phyloP scores from a whole-genome alignment of 2,797 vertebrate genomes.

The Phrynocephalus forsythii region DNA sequence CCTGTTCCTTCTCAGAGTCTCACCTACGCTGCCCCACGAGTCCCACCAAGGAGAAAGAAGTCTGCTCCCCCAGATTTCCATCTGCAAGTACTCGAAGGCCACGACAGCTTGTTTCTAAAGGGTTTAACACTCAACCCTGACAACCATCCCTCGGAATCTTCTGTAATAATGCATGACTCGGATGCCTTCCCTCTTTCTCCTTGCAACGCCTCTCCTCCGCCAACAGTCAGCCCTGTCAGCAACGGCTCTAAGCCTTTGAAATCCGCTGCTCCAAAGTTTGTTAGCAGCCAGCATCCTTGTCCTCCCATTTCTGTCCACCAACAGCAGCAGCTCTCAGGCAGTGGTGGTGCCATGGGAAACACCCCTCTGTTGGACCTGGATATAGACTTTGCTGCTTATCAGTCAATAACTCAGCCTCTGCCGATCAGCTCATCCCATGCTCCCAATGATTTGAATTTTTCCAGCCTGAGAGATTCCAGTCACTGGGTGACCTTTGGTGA shows the following conservation, averaged over 20 bases:
- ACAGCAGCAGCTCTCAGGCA: slow-evolving; percentile 6
- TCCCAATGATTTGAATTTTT: slow-evolving; percentile 26
- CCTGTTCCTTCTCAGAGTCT: rapidly evolving
- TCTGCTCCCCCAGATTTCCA: slow-evolving; percentile 80
- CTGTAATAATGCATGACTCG: background rate
- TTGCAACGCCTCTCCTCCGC: rapidly evolving
- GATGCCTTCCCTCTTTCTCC: rapidly evolving
- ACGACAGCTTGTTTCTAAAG: slow-evolving; percentile 52
- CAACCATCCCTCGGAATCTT: slow-evolving; percentile 20
- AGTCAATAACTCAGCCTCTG: background rate
- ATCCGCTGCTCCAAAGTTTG: background rate
- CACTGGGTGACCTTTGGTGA: slow-evolving; percentile 70
- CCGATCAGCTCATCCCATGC: background rate
- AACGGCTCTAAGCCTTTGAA: background rate
- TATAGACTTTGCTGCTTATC: slow-evolving; percentile 29
- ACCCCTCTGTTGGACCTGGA: slow-evolving; percentile 45
- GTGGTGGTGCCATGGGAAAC: slow-evolving; percentile 45
- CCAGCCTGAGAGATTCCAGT: slow-evolving; percentile 47
- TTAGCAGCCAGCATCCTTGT: slow-evolving; percentile 22
- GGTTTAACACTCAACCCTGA: slow-evolving; percentile 51
- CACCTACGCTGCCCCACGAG: slow-evolving; percentile 69
- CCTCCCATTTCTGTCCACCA: slow-evolving; percentile 45
- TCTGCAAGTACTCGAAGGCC: slow-evolving; percentile 76
- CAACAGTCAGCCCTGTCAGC: background rate
- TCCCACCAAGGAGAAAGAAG: slow-evolving; percentile 82